A percentile compares a stretch with the other conserved stretches of the same genome.
phyloP scores from a whole-genome alignment of 2,888 invertebrate genomes.

The Diplolepis rosae region DNA sequence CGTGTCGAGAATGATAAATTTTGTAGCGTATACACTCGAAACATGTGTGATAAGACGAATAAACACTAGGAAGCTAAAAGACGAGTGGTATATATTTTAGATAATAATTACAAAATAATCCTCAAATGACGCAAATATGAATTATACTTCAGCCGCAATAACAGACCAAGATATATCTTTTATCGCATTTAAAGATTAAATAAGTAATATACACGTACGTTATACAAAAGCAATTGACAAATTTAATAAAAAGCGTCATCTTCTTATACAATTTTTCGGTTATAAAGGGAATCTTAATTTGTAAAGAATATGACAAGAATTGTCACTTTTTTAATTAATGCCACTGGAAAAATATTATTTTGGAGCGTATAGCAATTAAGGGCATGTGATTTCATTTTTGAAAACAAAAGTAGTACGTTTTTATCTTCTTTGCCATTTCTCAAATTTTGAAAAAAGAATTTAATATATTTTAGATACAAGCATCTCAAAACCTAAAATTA shows the following conservation, averaged over 20 bases:
- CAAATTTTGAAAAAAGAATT: too few species aligned
- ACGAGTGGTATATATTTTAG: slow-evolving; percentile 28
- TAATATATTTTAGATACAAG: too few species aligned
- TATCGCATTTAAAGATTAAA: neutral
- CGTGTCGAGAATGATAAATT: slow-evolving; percentile 43
- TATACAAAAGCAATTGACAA: neutral
- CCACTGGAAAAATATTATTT: too few species aligned
- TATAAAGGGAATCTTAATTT: too few species aligned
- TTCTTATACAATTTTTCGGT: too few species aligned
- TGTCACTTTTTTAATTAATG: too few species aligned
- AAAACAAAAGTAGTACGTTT: too few species aligned
- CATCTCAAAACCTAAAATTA: too few species aligned
- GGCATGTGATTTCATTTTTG: too few species aligned
- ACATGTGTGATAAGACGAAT: slow-evolving; percentile 34
- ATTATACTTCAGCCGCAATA: neutral
- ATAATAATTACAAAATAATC: slow-evolving; percentile 35
- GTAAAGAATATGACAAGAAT: too few species aligned
- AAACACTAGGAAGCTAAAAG: slow-evolving; percentile 11
- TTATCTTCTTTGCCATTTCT: too few species aligned
- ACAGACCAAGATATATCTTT: neutral
- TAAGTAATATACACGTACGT: neutral
- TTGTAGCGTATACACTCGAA: slow-evolving; percentile 38
- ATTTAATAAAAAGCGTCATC: neutral
- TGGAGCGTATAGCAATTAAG: too few species aligned
- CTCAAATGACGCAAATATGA: slow-evolving; percentile 30